Percentiles rank a stretch among this genome's conserved stretches.
Conservation (phyloP, 2,113 vertebrate species). For the Rallus limicola region DNA sequence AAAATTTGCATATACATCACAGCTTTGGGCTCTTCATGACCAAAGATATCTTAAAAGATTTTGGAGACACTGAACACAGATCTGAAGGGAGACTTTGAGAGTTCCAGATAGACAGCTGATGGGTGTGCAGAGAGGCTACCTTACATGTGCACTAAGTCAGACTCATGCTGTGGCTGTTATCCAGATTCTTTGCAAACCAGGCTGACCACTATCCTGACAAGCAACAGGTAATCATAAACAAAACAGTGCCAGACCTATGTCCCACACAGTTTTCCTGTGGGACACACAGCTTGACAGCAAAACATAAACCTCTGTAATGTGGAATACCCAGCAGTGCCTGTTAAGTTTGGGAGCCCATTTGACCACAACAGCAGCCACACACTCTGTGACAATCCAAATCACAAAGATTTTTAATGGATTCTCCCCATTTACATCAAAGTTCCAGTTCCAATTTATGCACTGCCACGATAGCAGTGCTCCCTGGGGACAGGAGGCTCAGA, state of each 20-base stretch:
- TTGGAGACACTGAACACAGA: neutral
- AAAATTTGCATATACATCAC: neutral
- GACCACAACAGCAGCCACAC: neutral
- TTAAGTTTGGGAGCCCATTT: neutral
- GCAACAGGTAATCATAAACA: neutral
- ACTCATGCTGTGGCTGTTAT: accelerated
- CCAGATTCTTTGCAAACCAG: neutral
- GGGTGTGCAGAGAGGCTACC: neutral
- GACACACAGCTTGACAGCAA: neutral
- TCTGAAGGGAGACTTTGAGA: neutral
- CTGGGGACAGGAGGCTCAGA: neutral
- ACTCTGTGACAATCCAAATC: constrained; percentile 27
- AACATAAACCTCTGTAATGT: neutral
- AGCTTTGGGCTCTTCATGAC: neutral
- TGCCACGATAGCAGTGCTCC: constrained; percentile 37
- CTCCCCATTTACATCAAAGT: constrained; percentile 36
- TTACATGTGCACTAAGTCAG: neutral
- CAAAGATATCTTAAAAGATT: neutral
- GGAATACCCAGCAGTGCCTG: neutral
- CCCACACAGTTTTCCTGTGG: neutral
- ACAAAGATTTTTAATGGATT: constrained; percentile 44
- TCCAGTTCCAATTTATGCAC: constrained; percentile 43
- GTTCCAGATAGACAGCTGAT: neutral
- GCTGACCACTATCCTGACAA: neutral
- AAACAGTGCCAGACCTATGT: neutral